Evolutionary conservation across 53 echinoderm and acorn worm species (phyloP).

Genomic region (Crossaster papposus): DNA sequence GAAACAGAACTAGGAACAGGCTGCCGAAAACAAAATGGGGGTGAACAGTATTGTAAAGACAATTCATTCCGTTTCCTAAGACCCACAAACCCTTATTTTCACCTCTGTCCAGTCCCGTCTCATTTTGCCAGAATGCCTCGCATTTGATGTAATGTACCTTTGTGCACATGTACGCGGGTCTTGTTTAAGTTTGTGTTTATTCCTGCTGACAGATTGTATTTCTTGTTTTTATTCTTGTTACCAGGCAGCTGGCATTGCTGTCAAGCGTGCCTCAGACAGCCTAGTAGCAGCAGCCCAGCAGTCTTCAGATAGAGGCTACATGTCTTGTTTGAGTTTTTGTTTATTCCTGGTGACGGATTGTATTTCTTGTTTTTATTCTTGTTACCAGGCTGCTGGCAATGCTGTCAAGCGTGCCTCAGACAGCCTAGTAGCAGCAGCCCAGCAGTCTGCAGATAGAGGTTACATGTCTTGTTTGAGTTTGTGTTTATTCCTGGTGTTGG

Average conservation of each 20-base stretch:
- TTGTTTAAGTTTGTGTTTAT: not conserved
- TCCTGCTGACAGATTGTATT: not conserved
- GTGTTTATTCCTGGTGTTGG: not conserved
- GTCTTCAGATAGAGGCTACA: conserved; percentile 70
- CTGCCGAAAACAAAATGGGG: too few species aligned
- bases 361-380: not conserved
- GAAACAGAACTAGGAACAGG: too few species aligned
- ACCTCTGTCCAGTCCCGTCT: too few species aligned
- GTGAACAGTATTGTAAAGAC: too few species aligned
- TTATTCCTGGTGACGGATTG: not conserved
- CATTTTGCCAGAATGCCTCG: too few species aligned
- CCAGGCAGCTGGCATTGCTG: conserved; percentile 93
- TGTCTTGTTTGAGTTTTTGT: too few species aligned
- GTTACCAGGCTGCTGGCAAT: conserved; percentile 84
- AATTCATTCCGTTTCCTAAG: too few species aligned
- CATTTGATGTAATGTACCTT: too few species aligned
- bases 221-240: not conserved
- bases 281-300: conserved; percentile 92
- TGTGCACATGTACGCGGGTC: too few species aligned
- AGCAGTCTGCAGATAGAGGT: conserved; percentile 72
- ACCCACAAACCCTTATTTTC: too few species aligned
- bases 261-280: conserved; percentile 93
- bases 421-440: conserved; percentile 92
- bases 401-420: conserved; percentile 96
- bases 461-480: too few species aligned